phyloP scores from a whole-genome alignment of 2,113 vertebrate genomes.

The Siniperca knerii region DNA sequence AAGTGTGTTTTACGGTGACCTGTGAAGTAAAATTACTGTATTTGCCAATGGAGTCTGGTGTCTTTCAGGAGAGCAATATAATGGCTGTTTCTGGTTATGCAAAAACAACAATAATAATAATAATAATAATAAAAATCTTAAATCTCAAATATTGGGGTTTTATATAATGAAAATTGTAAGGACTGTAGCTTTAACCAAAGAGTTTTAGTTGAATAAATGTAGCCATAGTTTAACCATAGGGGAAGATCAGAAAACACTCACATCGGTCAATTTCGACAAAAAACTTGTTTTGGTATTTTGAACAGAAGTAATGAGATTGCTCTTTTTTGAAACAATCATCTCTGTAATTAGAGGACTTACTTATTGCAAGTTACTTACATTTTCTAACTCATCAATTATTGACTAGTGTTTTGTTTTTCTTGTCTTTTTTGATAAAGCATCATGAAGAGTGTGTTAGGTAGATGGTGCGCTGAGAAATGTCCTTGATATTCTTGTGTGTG shows the following conservation, averaged over 20 bases:
- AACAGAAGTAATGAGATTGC: not conserved
- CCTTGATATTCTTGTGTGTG: constrained; percentile 9
- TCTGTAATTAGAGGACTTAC: not conserved
- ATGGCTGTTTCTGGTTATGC: too few relatives aligned
- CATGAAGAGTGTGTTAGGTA: not conserved
- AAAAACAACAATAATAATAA: too few relatives aligned
- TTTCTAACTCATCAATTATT: not conserved
- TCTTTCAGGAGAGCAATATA: too few relatives aligned
- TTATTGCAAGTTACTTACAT: not conserved
- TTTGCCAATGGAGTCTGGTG: too few relatives aligned
- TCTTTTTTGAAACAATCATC: not conserved
- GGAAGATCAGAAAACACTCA: not conserved
- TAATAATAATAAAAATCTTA: too few relatives aligned
- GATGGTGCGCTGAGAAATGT: not conserved
- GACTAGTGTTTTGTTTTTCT: not conserved
- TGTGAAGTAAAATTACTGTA: too few relatives aligned
- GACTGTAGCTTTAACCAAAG: not conserved
- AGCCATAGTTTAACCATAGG: not conserved
- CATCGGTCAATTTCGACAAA: not conserved
- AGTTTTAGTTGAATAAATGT: not conserved
- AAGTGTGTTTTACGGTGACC: too few relatives aligned
- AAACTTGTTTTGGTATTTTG: not conserved
- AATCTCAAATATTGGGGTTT: not conserved
- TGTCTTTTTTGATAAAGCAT: not conserved
- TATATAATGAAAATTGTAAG: not conserved